Base-by-base conservation (phyloP, 2,888 invertebrate genomes). In the Cheilosia impressa region DNA sequence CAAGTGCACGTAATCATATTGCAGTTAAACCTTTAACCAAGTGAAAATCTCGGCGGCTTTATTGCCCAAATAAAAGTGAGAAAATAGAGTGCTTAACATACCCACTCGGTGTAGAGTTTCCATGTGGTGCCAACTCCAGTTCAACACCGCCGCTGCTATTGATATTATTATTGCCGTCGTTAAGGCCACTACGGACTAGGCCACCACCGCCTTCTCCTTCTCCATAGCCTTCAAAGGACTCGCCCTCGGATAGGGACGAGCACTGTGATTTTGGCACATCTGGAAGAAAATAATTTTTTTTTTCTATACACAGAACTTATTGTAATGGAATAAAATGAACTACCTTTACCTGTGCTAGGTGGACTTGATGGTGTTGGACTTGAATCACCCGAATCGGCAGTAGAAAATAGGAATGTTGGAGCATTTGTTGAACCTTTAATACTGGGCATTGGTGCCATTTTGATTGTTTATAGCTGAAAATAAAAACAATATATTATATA, bases 171-270 rank as follows among this genome's bases (percentile, higher is more conserved):
- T 89, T 90, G 69, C 89, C 89, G 53, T 90, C 91, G 84, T 89
- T 88, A 76, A 78, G 83, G 71, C 71, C 78, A 72, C 73, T 88
- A 55, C 81, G 76, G 45, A 72, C 60, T 34, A 53, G 78, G 45
- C 63, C 62, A 34, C 88, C 87, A 60, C 82, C 87, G 52, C 88
- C 89, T 68, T 90, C 95, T 76, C 93, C 94, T 90, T 96, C 95
- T 1, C 96, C 96, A 89, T 95, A 95, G 91, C 96, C 96, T 91
- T 96, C 96, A 92, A 95, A 96, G 92, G 95, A 96, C 91, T 96
- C 96, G 13, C 95, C 95, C 89, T 96, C 96, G 4, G 96, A 96
- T 88, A 96, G 93, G 76, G 94, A 94, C 78, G 91, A 93, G 38
- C 93, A 93, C 87, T 93, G 92, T 34, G 92, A 92, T 89, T 92